Conservation (phyloP, 2,113 vertebrate species). For the Pedetes capensis region DNA sequence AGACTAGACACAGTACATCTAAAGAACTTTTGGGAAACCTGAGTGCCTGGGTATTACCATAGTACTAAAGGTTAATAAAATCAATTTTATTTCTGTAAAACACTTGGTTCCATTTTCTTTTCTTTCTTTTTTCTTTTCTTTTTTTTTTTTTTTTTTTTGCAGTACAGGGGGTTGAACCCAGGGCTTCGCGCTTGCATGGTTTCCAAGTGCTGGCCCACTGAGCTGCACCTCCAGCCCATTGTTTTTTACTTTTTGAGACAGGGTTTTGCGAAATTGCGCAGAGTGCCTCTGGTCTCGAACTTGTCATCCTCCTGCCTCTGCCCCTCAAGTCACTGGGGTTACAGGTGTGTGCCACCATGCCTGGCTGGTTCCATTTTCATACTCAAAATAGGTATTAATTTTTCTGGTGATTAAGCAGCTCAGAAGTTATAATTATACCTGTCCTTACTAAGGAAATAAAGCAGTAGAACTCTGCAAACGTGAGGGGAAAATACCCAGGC, state of each 20-base stretch:
- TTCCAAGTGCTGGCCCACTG: too few species aligned
- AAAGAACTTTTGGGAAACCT: background rate
- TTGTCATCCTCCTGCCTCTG: too few species aligned
- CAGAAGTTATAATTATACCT: background rate
- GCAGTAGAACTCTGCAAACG: background rate
- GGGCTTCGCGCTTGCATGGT: too few species aligned
- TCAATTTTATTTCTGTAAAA: constrained; percentile 44
- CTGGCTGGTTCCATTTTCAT: constrained; percentile 36
- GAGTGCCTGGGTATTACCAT: constrained; percentile 38
- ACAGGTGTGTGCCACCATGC: too few species aligned
- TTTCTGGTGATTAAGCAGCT: background rate
- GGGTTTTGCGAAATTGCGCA: too few species aligned
- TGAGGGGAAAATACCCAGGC: constrained; percentile 40
- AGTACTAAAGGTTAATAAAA: constrained; percentile 17
- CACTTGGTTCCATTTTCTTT: constrained; percentile 23
- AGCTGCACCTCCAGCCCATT: too few species aligned
- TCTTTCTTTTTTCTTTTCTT: too few species aligned
- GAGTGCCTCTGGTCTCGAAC: too few species aligned
- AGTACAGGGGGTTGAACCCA: too few species aligned
- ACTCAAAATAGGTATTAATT: constrained; percentile 9
- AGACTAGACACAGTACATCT: background rate
- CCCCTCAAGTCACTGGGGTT: too few species aligned
- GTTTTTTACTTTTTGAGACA: too few species aligned
- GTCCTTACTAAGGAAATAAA: background rate
- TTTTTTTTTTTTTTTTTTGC: too few species aligned